Evolutionary conservation across 2,797 vertebrate genomes (phyloP).

Genomic region (Picus viridis): DNA sequence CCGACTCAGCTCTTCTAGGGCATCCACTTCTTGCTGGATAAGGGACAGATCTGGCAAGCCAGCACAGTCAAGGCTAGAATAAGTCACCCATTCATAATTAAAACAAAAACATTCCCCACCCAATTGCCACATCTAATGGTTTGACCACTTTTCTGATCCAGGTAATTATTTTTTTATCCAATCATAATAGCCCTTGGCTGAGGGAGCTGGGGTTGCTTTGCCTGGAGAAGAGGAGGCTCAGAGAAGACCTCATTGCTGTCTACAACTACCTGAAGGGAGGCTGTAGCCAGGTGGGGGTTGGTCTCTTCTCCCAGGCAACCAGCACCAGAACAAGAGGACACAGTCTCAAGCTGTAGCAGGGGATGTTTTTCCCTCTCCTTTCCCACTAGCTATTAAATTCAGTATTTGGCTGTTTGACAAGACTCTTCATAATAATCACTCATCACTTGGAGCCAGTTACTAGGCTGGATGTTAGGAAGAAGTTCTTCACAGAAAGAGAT

Average conservation of each 20-base stretch:
- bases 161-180: not conserved
- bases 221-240: no score
- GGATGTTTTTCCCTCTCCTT: not conserved
- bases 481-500: no score
- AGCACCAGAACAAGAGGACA: no score
- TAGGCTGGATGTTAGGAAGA: not conserved
- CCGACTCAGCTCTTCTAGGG: slow-evolving; percentile 94
- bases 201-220: no score
- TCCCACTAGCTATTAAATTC: not conserved
- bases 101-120: not conserved
- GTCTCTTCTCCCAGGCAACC: no score
- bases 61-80: slow-evolving; percentile 76
- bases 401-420: not conserved
- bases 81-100: not conserved
- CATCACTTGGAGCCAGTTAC: not conserved
- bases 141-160: not conserved
- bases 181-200: not conserved
- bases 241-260: no score
- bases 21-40: slow-evolving; percentile 97
- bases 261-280: no score
- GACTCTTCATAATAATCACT: not conserved
- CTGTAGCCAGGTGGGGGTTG: no score
- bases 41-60: slow-evolving; percentile 88
- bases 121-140: not conserved
- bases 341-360: not conserved